Conservation (phyloP, 2,113 vertebrate species). For the Myrmecobius fasciatus region DNA sequence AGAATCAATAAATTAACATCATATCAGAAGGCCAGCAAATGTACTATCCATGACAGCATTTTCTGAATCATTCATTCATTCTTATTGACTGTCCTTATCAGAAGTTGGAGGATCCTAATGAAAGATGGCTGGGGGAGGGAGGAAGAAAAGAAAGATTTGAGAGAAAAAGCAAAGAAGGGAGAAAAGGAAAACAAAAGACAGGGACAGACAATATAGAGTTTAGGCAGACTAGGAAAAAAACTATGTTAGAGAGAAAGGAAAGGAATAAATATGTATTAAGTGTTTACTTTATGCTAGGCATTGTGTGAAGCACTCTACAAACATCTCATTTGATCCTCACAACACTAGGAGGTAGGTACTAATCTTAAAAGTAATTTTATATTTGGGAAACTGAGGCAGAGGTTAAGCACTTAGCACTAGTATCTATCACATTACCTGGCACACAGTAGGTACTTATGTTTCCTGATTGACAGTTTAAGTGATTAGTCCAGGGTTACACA, state of each 20-base stretch:
- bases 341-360: background rate
- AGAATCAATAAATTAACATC: background rate
- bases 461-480: background rate
- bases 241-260: background rate
- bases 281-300: background rate
- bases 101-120: background rate
- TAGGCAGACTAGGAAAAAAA: background rate
- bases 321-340: background rate
- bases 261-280: background rate
- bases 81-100: background rate
- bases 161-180: background rate
- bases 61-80: background rate
- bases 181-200: background rate
- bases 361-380: background rate
- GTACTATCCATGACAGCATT: background rate
- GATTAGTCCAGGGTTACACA: background rate
- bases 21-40: background rate
- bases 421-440: background rate
- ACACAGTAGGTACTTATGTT: background rate
- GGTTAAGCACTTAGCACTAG: background rate
- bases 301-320: background rate
- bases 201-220: background rate
- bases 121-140: background rate
- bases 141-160: background rate
- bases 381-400: background rate